A percentile compares a stretch with the other conserved stretches of the same genome.
Conservation (phyloP, 2,888 invertebrate genomes). For the Thalpophila matura region DNA sequence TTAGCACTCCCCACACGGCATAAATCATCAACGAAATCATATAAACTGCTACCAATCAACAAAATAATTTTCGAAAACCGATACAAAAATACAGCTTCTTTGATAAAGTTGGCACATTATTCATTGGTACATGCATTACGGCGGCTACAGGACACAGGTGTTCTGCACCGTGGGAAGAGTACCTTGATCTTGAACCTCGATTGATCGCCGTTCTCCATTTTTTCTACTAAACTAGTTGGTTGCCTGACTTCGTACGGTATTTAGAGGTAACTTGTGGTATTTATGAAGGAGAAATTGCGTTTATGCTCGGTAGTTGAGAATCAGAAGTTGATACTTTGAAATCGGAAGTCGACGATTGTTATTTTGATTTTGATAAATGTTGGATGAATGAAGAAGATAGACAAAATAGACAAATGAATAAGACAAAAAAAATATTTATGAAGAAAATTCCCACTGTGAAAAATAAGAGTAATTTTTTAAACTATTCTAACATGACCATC, state of each 20-base stretch:
- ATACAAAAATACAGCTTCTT: constrained; percentile 30
- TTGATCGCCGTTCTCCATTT: constrained; percentile 70
- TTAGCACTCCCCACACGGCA: background rate
- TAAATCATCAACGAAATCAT: constrained; percentile 7
- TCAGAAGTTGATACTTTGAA: no score
- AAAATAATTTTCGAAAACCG: constrained; percentile 31
- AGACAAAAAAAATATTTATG: background rate
- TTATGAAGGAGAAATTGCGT: background rate
- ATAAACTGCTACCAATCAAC: constrained; percentile 5
- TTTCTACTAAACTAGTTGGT: constrained; percentile 63
- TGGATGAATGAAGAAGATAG: background rate
- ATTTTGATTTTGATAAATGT: constrained; percentile 2
- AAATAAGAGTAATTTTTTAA: no score
- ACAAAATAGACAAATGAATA: background rate
- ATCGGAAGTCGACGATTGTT: background rate
- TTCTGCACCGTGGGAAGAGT: constrained; percentile 82
- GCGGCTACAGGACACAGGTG: constrained; percentile 81
- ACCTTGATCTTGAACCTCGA: constrained; percentile 77
- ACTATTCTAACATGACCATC: no score
- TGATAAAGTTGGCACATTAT: constrained; percentile 53
- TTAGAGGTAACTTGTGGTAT: background rate
- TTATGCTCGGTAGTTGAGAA: no score
- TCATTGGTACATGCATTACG: constrained; percentile 42
- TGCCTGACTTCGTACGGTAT: constrained; percentile 35
- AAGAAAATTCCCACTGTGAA: background rate